These are phyloP conservation scores for Channa argus DNA, from an alignment of 2,113 vertebrate species.

Conservation along the genomic window DNA sequence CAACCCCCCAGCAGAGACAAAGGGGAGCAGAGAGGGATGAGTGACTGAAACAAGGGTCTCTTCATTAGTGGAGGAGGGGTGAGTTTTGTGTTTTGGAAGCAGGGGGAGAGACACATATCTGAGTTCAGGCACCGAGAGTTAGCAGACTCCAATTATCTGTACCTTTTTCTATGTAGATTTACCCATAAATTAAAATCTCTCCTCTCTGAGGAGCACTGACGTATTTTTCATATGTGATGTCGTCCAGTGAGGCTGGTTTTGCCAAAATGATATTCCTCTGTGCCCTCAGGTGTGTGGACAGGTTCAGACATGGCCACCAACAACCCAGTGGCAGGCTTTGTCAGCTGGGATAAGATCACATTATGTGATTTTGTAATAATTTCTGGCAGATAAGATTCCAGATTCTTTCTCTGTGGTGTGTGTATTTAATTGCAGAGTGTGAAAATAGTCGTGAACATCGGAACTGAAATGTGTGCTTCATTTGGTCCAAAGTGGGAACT, in stretches of 20 bases:
- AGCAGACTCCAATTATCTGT: neutral
- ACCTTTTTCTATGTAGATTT: neutral
- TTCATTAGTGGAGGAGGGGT: conserved; percentile 53
- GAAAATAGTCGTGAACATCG: neutral
- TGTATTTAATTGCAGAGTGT: neutral
- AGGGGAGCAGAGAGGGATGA: conserved; percentile 65
- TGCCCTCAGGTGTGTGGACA: conserved; percentile 30
- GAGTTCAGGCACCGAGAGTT: neutral
- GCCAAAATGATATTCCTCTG: conserved; percentile 14
- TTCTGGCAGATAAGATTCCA: conserved; percentile 27
- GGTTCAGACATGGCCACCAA: conserved; percentile 41
- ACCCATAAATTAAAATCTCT: neutral
- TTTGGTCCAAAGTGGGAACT: neutral
- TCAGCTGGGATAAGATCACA: conserved; percentile 36
- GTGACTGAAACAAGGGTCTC: conserved; percentile 60
- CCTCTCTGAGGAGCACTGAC: neutral
- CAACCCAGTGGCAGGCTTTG: neutral
- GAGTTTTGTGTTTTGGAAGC: neutral
- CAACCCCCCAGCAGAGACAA: conserved; percentile 56
- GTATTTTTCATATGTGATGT: neutral
- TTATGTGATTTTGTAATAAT: conserved; percentile 10
- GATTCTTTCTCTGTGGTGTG: conserved; percentile 14
- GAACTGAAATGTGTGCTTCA: conserved; percentile 6
- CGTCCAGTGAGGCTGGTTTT: neutral
- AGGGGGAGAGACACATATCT: neutral